Base-by-base conservation (phyloP, 2,888 invertebrate species). In the Sesamia inferens region DNA sequence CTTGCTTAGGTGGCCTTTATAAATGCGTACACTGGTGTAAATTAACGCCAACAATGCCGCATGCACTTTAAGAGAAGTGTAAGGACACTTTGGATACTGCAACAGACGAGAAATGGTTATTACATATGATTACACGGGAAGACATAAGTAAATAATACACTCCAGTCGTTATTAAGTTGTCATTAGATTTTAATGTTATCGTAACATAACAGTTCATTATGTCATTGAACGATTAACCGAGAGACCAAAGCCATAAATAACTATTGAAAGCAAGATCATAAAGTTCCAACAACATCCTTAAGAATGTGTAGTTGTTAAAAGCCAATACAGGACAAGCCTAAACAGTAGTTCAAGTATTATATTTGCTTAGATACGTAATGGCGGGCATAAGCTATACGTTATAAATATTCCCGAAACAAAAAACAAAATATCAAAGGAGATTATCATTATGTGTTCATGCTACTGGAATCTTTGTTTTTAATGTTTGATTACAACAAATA, bases 401-500 rank as follows among this genome's bases (percentile, higher is more conserved):
- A 31, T 22, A 57, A 58, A 58, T 63, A 69, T 51, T 63, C 19
- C 14, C 11, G 54, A 74, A 74, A 63, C 72, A 72, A n/a, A 58
- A 71, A 13, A 58, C 54, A 6, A 39, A 24, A 57, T 39, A 13
- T 13, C 16, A 68, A 51, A 58, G 0, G 19, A 71, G n/a, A 65
- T 61, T 57, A 58, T 24, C 44, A 63, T 79, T 73, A 8, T 42
- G 39, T 16, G 31, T 19, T n/a, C n/a, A 51, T 7, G 44, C 42
- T 39, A 62, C 44, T 61, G 22, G 48, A 61, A 57, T 58, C 16
- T 31, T 51, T 64, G 13, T 72, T 65, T 79, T 74, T 16, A 79
- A 74, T 74, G 63, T 64, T 74, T 63, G 44, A 80, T 57, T 42
- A 74, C 24, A 74, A 74, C 24, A 74, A 67, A 76, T 55, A 59